Evolutionary conservation across 2,113 vertebrate genomes (phyloP).

Genomic region (Lutjanus erythropterus): DNA sequence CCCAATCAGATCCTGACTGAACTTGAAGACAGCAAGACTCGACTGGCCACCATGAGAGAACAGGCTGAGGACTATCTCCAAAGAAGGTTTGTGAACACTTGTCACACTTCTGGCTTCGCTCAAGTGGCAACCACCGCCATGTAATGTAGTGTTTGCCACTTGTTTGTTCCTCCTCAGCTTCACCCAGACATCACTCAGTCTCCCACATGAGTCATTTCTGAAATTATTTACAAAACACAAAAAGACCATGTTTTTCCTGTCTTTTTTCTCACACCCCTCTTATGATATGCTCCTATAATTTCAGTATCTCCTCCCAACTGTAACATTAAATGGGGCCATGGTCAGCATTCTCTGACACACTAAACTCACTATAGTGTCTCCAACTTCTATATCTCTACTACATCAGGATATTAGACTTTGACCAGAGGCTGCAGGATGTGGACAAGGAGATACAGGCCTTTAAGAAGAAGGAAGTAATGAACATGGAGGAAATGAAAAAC

Average conservation of each 20-base stretch:
- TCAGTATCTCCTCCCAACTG: not conserved
- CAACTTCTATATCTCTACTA: not conserved
- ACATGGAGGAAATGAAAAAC: slow-evolving; percentile 86
- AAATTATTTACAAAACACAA: no score
- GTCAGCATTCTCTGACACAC: not conserved
- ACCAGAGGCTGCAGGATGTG: slow-evolving; percentile 80
- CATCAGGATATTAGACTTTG: slow-evolving; percentile 86
- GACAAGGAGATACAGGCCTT: slow-evolving; percentile 87
- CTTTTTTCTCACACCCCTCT: not conserved
- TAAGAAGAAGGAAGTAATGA: slow-evolving; percentile 86
- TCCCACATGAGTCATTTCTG: not conserved
- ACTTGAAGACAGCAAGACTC: slow-evolving; percentile 82
- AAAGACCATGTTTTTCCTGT: not conserved
- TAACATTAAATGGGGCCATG: not conserved
- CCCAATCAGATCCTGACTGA: slow-evolving; percentile 84
- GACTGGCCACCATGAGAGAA: slow-evolving; percentile 73
- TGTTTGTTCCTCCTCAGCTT: not conserved
- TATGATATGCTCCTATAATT: no score
- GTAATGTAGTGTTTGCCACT: not conserved
- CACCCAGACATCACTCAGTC: not conserved
- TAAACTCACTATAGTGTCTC: not conserved
- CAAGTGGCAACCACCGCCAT: not conserved
- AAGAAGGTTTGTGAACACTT: slow-evolving; percentile 84
- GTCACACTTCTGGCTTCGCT: not conserved
- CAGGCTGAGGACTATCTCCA: slow-evolving; percentile 81